Conservation (phyloP, 2,113 vertebrate genomes). For the Ranitomeya imitator region DNA sequence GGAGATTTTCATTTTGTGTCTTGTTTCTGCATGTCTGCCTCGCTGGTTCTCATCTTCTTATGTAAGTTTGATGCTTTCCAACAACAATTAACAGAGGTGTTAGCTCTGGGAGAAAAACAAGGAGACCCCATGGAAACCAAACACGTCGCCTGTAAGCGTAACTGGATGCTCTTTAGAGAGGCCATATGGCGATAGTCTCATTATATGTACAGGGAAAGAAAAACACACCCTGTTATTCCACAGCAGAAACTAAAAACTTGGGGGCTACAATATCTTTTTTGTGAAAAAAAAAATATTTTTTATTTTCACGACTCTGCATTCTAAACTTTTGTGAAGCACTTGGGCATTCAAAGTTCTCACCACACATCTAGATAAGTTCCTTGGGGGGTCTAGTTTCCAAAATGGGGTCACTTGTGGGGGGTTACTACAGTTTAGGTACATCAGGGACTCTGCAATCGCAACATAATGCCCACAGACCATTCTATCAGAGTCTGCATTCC, state of each 20-base stretch:
- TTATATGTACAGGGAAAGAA: background rate
- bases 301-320: no score
- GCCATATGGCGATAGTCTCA: background rate
- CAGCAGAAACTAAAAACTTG: background rate
- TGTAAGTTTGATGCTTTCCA: conserved; percentile 33
- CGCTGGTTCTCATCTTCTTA: background rate
- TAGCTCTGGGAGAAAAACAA: background rate
- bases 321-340: no score
- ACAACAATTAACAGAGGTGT: conserved; percentile 10
- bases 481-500: no score
- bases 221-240: background rate
- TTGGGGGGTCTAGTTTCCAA: no score
- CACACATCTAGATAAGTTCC: no score
- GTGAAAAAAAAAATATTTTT: no score
- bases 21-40: background rate
- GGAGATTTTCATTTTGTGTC: background rate
- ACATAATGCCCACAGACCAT: no score
- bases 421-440: no score
- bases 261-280: no score
- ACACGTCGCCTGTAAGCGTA: background rate
- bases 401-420: no score
- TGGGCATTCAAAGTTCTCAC: no score
- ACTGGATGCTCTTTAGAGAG: background rate
- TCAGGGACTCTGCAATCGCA: no score
- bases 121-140: conserved; percentile 21